Evolutionary conservation across 2,113 vertebrate genomes (phyloP).

Genomic region (Porphyrio hochstetteri): DNA sequence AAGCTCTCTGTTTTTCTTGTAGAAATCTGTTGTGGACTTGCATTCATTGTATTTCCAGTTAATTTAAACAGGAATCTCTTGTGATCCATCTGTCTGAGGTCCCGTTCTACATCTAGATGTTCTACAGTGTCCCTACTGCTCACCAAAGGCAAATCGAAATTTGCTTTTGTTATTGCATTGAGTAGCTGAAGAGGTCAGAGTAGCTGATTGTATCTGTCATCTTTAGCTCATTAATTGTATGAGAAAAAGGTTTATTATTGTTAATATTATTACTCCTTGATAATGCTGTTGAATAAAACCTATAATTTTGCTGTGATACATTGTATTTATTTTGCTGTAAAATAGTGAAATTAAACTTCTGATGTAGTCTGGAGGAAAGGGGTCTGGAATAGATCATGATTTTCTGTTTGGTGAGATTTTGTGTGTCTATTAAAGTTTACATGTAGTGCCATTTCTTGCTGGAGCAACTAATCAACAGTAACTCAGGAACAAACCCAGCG

Average conservation of each 20-base stretch:
- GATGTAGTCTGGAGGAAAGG: not conserved
- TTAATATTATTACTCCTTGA: not conserved
- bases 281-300: not conserved
- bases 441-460: not conserved
- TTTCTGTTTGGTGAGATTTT: not conserved
- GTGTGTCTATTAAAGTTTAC: not conserved
- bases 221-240: constrained; percentile 11
- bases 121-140: not conserved
- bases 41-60: not conserved
- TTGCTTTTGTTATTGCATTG: not conserved
- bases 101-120: not conserved
- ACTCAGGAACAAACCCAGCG: not conserved
- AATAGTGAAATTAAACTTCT: constrained; percentile 12
- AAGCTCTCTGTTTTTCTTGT: not conserved
- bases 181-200: not conserved
- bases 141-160: not conserved
- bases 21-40: not conserved
- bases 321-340: constrained; percentile 17
- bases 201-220: constrained; percentile 18
- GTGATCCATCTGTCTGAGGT: not conserved
- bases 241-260: constrained; percentile 9
- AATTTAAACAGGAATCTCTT: not conserved
- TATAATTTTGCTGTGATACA: not conserved
- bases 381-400: not conserved
- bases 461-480: not conserved